These are phyloP conservation scores for Chelonus insularis DNA, from an alignment of 1,140 invertebrate species.

Conservation along the genomic window DNA sequence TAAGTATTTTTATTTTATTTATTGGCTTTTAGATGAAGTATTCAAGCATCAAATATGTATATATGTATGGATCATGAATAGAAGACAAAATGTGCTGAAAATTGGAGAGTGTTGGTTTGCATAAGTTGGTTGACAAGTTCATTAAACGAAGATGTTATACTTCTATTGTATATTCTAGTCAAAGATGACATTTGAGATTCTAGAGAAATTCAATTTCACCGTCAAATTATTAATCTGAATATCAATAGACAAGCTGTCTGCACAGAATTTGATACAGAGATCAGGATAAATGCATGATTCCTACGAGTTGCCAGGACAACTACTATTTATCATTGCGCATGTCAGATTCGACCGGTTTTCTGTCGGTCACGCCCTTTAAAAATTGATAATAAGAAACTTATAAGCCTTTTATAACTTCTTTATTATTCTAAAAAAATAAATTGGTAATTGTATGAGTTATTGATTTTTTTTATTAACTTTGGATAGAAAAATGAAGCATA, in stretches of 20 bases:
- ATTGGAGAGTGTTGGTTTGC: background rate
- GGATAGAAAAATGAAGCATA: background rate
- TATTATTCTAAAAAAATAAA: constrained; percentile 11
- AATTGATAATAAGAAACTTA: constrained; percentile 33
- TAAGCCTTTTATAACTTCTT: background rate
- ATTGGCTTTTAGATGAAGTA: too few relatives aligned
- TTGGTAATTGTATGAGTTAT: too few relatives aligned
- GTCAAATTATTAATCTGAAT: constrained; percentile 9
- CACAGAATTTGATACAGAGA: constrained; percentile 22
- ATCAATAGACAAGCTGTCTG: constrained; percentile 11
- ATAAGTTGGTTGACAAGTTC: constrained; percentile 9
- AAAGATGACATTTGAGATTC: background rate
- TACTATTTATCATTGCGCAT: constrained; percentile 39
- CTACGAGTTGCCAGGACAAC: constrained; percentile 39
- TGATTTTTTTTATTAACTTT: background rate
- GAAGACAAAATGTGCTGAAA: background rate
- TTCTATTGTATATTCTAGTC: background rate
- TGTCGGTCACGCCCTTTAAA: constrained; percentile 41
- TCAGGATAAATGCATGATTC: constrained; percentile 30
- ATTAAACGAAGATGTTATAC: background rate
- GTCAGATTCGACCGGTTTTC: constrained; percentile 35
- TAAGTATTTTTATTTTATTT: too few relatives aligned
- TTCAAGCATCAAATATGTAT: too few relatives aligned
- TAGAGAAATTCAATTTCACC: background rate
- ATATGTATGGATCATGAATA: too few relatives aligned